Base-by-base conservation (phyloP, 2,797 vertebrate species). In the Mus caroli region DNA sequence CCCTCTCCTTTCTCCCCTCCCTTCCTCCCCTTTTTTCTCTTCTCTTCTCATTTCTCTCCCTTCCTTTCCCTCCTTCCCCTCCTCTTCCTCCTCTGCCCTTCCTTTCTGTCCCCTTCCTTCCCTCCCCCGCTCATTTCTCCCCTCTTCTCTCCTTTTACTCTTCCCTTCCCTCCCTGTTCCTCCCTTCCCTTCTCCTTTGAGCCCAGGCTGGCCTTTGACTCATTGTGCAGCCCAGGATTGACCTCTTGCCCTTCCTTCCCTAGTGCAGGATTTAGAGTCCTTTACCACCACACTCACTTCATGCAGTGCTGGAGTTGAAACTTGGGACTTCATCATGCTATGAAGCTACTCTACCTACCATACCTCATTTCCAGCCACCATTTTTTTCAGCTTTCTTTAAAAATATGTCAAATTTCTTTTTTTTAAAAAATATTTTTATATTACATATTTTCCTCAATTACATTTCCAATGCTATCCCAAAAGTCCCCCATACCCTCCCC, bases 71-170 rank as follows among this genome's bases (percentile, higher is more conserved):
- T 19, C 19, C 34, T 3, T 11, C 15, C 8, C 8, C 3, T 37
- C 10, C 9, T 9, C 3, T 3, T 4, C 26, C 11, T 4, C 26
- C 11, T 4, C 11, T 13, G 26, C 4, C 26, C 24, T 10, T 6
- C 10, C 19, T 11, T 52, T 54, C 52, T 13, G 2, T 54, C 52
- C 14, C 56, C 7, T 7, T 8, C 43, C 34, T 4, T 34, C 10
- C 7, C 12, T 4, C 6, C 3, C 12, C 31, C 13, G 52, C 3
- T 40, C 3, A 28, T 40, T 26, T 85, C 43, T 9, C 46, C 46
- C 46, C 46, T 50, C 46, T 50, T 7, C 50, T 50, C 26, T 4
- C 26, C 11, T 4, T 3, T 13, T 3, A 6, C 19, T 10, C 52
- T 54, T 14, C 52, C 52, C 10, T 52, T 54, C 52, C 52, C 14